These are phyloP conservation scores for Pica pica DNA, from an alignment of 2,113 vertebrate genomes.

Conservation along the genomic window DNA sequence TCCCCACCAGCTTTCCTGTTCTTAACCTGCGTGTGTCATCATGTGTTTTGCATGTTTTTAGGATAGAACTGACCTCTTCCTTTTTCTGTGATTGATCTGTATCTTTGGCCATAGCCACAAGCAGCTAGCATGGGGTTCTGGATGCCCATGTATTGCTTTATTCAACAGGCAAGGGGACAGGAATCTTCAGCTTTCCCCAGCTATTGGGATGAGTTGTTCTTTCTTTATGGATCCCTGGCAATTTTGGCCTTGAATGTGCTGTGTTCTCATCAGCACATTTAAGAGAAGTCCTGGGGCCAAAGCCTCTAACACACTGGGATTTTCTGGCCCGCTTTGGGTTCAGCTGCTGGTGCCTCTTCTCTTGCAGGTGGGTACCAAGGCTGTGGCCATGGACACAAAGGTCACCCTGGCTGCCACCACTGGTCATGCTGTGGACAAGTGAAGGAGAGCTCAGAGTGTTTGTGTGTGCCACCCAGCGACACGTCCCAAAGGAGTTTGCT, in stretches of 20 bases:
- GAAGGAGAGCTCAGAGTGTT: conserved; percentile 79
- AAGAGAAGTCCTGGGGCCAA: neutral
- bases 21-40: neutral
- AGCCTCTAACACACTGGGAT: neutral
- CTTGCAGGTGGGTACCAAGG: conserved; percentile 89
- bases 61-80: neutral
- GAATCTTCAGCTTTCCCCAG: neutral
- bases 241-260: neutral
- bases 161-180: fast-evolving
- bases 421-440: conserved; percentile 92
- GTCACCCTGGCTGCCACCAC: conserved; percentile 87
- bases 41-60: neutral
- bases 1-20: neutral
- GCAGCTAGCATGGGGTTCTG: neutral
- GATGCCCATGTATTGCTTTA: neutral
- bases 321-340: neutral
- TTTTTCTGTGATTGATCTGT: neutral
- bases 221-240: neutral
- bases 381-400: conserved; percentile 90
- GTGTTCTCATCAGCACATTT: neutral
- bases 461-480: neutral
- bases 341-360: neutral
- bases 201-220: neutral
- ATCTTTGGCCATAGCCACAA: neutral
- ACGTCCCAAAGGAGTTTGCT: conserved; percentile 67